Evolutionary conservation across 2,797 vertebrate species (phyloP), one percentile per base, ranked within the genome.

Genomic region (Chanos chanos): DNA sequence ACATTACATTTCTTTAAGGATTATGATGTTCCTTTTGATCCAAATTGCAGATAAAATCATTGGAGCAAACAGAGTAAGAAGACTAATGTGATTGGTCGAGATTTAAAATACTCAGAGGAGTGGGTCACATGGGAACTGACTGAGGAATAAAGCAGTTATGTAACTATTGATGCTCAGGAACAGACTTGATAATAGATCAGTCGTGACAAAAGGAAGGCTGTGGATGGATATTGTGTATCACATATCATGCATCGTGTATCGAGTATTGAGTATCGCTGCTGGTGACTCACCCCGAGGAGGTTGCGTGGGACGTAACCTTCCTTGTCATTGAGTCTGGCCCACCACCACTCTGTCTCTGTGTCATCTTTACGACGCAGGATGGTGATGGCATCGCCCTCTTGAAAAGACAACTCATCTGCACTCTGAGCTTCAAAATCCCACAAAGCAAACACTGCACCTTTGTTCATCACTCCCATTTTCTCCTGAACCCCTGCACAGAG

Each of bases 401-500:
- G 87, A 84, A 99, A 96, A 0, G 92, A 88, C 71, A 99, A 70
- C 86, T 99, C 97, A 0, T 99, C 97, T 0, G 73, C 79, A 66
- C 92, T 92, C 83, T 97, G 94, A 56, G 90, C 88, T 74, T 95
- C 95, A 0, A 95, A 97, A 60, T 93, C 83, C 97, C 97, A 99
- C 66, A 99, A 81, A 0, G 91, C 87, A 0, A 94, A 97, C 40
- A 98, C 96, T 0, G 93, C 82, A 1, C 97, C 94, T 78, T 97
- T 98, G 81, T 98, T 99, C 96, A 98, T 98, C 7, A 97, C 93
- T 0, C 97, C 97, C 81, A 99, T 39, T 84, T 99, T 99, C 84
- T 99, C 97, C 68, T 99, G 97, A 50, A 98, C 94, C 9, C 96
- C 97, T 99, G 79, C 48, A 44, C 1, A 4, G 15, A 28, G 13